Conservation (phyloP, 1,140 invertebrate species). For the Papilio machaon region DNA sequence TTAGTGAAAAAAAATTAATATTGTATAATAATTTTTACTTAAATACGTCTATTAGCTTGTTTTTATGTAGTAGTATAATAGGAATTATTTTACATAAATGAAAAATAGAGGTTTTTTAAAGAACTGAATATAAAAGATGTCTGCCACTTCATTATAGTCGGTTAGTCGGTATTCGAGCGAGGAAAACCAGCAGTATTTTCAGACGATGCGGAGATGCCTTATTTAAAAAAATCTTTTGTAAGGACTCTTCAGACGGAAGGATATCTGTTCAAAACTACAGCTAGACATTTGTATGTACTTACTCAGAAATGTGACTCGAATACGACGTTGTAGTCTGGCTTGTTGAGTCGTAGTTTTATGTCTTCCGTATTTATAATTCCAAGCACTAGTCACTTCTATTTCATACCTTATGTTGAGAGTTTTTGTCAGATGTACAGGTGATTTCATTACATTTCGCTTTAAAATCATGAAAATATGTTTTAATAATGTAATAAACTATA, state of each 20-base stretch:
- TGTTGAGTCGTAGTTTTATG: not conserved
- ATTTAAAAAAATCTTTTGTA: not conserved
- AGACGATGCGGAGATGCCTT: not conserved
- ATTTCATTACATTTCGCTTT: not conserved
- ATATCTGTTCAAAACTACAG: conserved; percentile 20
- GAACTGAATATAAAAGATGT: not conserved
- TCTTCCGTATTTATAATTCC: not conserved
- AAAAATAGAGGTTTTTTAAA: not conserved
- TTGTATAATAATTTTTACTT: not conserved
- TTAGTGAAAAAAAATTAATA: no score
- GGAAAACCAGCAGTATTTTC: not conserved
- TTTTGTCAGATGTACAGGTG: not conserved
- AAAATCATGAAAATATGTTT: not conserved
- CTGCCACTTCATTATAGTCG: not conserved
- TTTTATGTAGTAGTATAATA: not conserved
- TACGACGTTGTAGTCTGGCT: not conserved
- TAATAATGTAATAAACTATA: not conserved
- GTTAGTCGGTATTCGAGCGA: not conserved
- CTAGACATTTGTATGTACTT: not conserved
- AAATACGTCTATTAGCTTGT: not conserved
- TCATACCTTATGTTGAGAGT: not conserved
- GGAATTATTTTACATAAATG: not conserved
- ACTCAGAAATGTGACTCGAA: not conserved
- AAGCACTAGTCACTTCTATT: not conserved
- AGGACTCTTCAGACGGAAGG: conserved; percentile 16